phyloP scores from a whole-genome alignment of 64 coral and sea anemone genomes.

The Acropora yongei region DNA sequence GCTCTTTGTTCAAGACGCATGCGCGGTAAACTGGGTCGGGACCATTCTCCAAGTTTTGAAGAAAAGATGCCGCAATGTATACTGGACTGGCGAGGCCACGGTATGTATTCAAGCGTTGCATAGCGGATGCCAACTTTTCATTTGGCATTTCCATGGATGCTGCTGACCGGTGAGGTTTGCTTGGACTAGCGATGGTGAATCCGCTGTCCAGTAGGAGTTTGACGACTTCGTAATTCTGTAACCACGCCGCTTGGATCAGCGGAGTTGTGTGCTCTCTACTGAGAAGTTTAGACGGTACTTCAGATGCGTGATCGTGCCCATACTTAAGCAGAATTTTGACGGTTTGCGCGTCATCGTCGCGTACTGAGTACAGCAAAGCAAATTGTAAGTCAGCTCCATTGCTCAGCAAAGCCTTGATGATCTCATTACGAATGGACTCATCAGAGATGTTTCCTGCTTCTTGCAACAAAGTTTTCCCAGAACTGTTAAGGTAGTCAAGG shows the following conservation, averaged over 20 bases:
- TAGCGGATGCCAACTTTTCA: not conserved
- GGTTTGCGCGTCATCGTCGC: not conserved
- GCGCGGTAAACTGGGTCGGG: constrained; percentile 27
- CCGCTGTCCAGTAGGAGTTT: constrained; percentile 7
- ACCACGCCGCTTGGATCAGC: constrained; percentile 7
- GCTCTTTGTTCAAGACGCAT: not conserved
- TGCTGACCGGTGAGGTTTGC: not conserved
- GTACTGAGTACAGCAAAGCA: not conserved
- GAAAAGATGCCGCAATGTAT: constrained; percentile 10
- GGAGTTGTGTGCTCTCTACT: not conserved
- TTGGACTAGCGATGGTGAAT: not conserved
- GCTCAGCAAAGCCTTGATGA: not conserved
- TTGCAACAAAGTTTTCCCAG: constrained; percentile 9
- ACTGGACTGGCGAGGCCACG: not conserved
- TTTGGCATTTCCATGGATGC: not conserved
- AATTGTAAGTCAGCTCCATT: constrained; percentile 10
- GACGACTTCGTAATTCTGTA: constrained; percentile 21
- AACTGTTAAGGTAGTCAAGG: not conserved
- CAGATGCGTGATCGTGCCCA: not conserved
- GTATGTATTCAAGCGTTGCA: constrained; percentile 29
- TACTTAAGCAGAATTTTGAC: not conserved
- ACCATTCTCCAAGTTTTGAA: not conserved
- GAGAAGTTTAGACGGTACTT: not conserved
- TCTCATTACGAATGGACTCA: not conserved
- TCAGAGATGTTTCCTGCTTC: not conserved